Evolutionary conservation across 2,797 vertebrate genomes (phyloP).

Genomic region (Tapirus indicus): DNA sequence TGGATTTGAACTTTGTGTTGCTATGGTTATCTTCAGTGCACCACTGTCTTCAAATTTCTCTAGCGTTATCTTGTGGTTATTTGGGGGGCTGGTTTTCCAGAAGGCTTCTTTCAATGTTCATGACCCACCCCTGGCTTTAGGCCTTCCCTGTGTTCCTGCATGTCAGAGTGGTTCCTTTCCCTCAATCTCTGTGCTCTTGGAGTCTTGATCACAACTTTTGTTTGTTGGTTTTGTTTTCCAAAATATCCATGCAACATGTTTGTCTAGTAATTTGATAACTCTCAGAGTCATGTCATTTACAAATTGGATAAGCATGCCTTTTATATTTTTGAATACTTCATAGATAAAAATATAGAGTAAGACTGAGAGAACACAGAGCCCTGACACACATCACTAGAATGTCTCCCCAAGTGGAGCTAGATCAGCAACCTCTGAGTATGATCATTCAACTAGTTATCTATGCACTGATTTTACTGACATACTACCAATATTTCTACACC

Average conservation of each 20-base stretch:
- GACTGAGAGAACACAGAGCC: not conserved
- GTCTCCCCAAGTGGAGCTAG: not conserved
- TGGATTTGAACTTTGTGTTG: not conserved
- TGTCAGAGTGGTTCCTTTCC: not conserved
- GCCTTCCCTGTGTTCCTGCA: not conserved
- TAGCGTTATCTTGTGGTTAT: not conserved
- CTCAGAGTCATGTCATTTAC: not conserved
- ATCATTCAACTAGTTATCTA: not conserved
- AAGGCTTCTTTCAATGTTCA: not conserved
- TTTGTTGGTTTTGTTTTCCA: conserved; percentile 24
- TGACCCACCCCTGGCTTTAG: not conserved
- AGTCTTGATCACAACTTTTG: not conserved
- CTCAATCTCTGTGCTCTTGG: not conserved
- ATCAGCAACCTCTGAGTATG: not conserved
- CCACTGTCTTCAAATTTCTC: not conserved
- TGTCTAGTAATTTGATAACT: not conserved
- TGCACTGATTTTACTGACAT: not conserved
- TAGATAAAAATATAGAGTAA: not conserved
- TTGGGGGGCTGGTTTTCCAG: not conserved
- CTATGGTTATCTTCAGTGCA: not conserved
- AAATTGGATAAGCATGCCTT: not conserved
- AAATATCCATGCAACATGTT: not conserved
- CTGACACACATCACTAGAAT: not conserved
- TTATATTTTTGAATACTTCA: not conserved
- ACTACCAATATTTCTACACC: not conserved